phyloP scores from a whole-genome alignment of 1,140 invertebrate genomes.

The Caerostris extrusa region DNA sequence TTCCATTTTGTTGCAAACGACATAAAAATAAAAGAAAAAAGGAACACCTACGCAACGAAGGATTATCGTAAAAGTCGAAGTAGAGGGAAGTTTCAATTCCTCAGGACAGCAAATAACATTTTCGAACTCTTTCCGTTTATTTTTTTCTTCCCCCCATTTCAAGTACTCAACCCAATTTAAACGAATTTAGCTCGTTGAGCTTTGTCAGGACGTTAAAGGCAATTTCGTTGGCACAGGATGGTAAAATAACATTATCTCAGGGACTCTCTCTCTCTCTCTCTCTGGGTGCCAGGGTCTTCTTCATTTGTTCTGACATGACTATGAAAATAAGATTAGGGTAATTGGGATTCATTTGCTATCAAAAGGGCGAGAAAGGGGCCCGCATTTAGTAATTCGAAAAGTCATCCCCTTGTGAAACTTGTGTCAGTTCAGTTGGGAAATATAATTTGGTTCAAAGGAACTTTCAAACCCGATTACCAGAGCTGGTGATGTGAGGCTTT shows the following conservation, averaged over 20 bases:
- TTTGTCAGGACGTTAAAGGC: neutral
- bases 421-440: too few species aligned
- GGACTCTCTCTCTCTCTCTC: neutral
- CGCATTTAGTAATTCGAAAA: too few species aligned
- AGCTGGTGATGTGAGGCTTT: too few species aligned
- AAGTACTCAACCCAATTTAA: neutral
- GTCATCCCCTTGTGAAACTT: too few species aligned
- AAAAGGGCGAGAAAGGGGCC: neutral
- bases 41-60: neutral
- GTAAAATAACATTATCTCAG: neutral
- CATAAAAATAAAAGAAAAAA: neutral
- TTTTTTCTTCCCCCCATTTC: neutral
- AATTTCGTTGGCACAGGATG: neutral
- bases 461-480: too few species aligned
- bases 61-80: neutral
- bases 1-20: neutral
- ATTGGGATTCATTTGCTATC: neutral
- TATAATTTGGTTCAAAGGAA: too few species aligned
- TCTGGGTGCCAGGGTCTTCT: neutral
- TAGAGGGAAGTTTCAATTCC: neutral
- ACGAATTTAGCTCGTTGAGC: neutral
- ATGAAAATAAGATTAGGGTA: neutral
- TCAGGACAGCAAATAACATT: neutral
- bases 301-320: neutral
- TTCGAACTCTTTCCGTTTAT: neutral